These are phyloP conservation scores for Rhagoletis pomonella DNA, from an alignment of 1,140 invertebrate species.

Conservation along the genomic window DNA sequence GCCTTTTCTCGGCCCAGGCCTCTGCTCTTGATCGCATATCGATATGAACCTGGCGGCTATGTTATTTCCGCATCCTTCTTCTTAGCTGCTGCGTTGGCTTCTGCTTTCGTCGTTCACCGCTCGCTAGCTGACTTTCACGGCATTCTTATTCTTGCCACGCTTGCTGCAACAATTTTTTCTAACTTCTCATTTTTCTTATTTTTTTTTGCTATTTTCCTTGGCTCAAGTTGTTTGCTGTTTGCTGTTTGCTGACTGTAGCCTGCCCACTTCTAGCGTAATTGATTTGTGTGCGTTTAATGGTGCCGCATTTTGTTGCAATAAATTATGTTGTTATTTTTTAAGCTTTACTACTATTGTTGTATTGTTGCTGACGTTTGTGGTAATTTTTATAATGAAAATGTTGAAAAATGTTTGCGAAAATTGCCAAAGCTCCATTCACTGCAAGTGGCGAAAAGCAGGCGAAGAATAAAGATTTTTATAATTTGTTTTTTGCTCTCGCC, in stretches of 20 bases:
- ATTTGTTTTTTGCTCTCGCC: background rate
- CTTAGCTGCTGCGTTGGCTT: too few species aligned
- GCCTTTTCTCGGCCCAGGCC: background rate
- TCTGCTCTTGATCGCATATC: constrained; percentile 10
- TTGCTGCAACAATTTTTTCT: constrained; percentile 36
- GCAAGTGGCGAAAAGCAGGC: background rate
- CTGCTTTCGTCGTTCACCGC: background rate
- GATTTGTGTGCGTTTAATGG: constrained; percentile 48
- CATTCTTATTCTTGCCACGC: background rate
- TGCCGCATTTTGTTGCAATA: constrained; percentile 49
- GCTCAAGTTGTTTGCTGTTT: constrained; percentile 37
- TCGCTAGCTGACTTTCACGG: background rate
- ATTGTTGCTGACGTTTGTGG: constrained; percentile 18
- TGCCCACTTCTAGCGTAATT: constrained; percentile 45
- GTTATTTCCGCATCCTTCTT: background rate
- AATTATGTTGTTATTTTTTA: constrained; percentile 29
- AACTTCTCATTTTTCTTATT: background rate
- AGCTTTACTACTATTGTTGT: background rate
- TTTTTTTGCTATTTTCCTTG: background rate
- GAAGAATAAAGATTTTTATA: too few species aligned
- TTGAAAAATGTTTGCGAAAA: constrained; percentile 42
- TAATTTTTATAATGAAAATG: constrained; percentile 49
- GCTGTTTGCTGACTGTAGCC: background rate
- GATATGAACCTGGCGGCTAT: background rate
- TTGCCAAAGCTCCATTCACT: background rate